Evolutionary conservation across 2,113 vertebrate genomes (phyloP).

Genomic region (Lophura nycthemera): DNA sequence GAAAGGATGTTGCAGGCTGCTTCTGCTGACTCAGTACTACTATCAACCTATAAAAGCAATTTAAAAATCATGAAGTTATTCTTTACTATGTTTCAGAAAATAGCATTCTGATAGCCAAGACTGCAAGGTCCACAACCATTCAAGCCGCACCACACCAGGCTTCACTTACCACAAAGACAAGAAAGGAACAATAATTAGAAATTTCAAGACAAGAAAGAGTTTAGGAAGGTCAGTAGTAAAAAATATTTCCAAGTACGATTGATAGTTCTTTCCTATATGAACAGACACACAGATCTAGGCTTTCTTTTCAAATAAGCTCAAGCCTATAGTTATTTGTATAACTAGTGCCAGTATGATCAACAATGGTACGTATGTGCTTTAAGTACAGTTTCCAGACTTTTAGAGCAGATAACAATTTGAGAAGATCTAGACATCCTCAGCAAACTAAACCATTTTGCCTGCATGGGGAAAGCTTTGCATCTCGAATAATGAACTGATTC

Average conservation of each 20-base stretch:
- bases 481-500: not conserved
- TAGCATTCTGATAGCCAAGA: not conserved
- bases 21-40: conserved; percentile 90
- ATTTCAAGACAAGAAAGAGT: not conserved
- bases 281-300: not conserved
- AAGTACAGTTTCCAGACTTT: not conserved
- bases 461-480: not conserved
- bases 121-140: not conserved
- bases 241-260: not conserved
- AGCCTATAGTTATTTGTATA: not conserved
- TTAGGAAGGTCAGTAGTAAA: not conserved
- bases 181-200: not conserved
- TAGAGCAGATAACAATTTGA: not conserved
- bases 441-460: not conserved
- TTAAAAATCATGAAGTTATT: not conserved
- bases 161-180: not conserved
- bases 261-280: not conserved
- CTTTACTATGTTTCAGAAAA: not conserved
- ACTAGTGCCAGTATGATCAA: accelerated
- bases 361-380: accelerated
- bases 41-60: conserved; percentile 84
- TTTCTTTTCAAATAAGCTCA: not conserved
- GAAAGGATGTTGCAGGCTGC: conserved; percentile 91
- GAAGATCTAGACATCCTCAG: not conserved
- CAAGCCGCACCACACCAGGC: not conserved